phyloP scores from a whole-genome alignment of 2,113 vertebrate species.

The Meles meles region DNA sequence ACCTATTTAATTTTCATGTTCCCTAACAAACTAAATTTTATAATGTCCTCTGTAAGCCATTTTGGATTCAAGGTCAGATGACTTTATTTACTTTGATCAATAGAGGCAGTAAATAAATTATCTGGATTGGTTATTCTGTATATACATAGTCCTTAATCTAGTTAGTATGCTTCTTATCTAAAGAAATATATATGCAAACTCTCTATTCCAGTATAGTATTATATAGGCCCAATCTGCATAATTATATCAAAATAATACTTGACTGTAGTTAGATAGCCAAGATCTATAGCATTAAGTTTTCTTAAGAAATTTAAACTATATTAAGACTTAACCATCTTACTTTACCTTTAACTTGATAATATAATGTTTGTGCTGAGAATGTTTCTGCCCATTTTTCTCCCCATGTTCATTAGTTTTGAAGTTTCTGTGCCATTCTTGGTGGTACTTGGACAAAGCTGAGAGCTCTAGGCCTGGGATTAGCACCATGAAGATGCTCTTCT shows the following conservation, averaged over 20 bases:
- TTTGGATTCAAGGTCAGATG: neutral
- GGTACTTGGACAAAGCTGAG: neutral
- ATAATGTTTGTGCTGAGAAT: neutral
- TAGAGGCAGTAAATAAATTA: neutral
- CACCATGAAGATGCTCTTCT: neutral
- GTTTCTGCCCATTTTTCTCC: neutral
- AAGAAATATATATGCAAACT: neutral
- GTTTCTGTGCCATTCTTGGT: neutral
- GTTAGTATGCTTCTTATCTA: neutral
- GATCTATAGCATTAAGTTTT: neutral
- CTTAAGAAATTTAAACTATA: neutral
- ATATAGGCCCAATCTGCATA: neutral
- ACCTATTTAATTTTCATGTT: neutral
- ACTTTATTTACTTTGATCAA: neutral
- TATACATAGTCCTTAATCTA: neutral
- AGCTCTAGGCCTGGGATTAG: neutral
- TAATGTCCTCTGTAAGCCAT: neutral
- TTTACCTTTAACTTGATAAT: neutral
- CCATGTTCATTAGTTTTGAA: neutral
- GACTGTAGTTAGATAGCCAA: neutral
- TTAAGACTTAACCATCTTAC: neutral
- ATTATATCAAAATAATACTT: neutral
- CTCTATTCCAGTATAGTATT: neutral
- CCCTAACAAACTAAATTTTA: neutral
- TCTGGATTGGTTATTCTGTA: neutral